Conservation (phyloP, 1,140 invertebrate genomes). For the Kradibia gibbosae region DNA sequence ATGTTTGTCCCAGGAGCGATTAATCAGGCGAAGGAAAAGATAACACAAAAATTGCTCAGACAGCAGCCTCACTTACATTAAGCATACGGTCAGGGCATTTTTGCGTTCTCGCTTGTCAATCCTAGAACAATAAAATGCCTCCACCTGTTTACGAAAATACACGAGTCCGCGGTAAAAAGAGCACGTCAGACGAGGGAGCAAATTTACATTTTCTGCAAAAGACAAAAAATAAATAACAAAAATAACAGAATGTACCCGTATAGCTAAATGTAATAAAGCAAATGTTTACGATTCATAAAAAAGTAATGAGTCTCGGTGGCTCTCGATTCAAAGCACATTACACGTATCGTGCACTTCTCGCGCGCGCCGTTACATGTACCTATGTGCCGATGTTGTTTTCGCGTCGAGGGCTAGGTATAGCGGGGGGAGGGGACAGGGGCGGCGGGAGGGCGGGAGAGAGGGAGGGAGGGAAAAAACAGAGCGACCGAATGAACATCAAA, state of each 20-base stretch:
- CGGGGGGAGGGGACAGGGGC: conserved; percentile 23
- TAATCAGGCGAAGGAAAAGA: too few relatives aligned
- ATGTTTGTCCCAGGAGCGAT: too few relatives aligned
- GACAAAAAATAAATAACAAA: conserved; percentile 11
- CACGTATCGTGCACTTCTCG: conserved; percentile 39
- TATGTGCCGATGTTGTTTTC: conserved; percentile 29
- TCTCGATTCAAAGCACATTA: conserved; percentile 23
- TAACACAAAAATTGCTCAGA: too few relatives aligned
- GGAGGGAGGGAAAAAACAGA: conserved; percentile 46
- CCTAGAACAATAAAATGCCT: not conserved
- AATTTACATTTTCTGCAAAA: conserved; percentile 49
- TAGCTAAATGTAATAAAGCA: conserved; percentile 31
- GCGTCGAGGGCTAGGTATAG: not conserved
- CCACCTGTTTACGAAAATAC: not conserved
- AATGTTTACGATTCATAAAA: conserved; percentile 48
- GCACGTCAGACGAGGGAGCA: conserved; percentile 1
- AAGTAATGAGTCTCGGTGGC: conserved; percentile 40
- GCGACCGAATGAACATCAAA: conserved; percentile 27
- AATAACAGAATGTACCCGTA: not conserved
- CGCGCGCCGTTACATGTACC: not conserved
- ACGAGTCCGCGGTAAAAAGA: not conserved
- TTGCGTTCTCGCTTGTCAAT: not conserved
- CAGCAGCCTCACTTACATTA: too few relatives aligned
- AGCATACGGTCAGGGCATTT: too few relatives aligned
- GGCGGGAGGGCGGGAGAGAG: conserved; percentile 44